phyloP scores from a whole-genome alignment of 2,797 vertebrate species.

The Typhlichthys eigenmanni region DNA sequence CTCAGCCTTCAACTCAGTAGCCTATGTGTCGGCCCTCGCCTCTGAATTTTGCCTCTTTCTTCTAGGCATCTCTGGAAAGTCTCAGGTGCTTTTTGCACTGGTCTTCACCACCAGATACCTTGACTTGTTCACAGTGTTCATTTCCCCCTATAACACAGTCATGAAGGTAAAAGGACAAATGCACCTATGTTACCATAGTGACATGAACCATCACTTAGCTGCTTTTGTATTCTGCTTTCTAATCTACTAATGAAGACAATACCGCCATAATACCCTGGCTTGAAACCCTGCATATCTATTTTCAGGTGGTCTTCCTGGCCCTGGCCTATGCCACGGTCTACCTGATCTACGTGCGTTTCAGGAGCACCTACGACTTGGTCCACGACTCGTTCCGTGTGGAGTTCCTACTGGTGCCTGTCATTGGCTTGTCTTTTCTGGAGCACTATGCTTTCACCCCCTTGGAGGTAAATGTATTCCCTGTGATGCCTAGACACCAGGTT shows the following conservation, averaged over 20 bases:
- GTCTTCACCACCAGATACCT: slow-evolving; percentile 96
- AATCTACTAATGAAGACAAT: background rate
- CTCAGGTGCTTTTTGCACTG: slow-evolving; percentile 91
- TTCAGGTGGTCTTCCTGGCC: slow-evolving; percentile 89
- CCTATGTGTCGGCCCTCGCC: background rate
- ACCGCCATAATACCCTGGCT: background rate
- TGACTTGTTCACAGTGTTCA: slow-evolving; percentile 87
- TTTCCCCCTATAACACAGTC: slow-evolving; percentile 91
- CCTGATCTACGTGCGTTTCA: slow-evolving; percentile 90
- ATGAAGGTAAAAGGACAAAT: slow-evolving; percentile 86
- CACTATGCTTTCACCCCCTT: slow-evolving; percentile 88
- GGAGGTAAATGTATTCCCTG: slow-evolving; percentile 79
- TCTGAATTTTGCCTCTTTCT: background rate
- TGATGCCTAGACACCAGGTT: too few species aligned
- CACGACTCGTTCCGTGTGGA: slow-evolving; percentile 93
- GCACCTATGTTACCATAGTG: background rate
- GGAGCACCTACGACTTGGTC: slow-evolving; percentile 82
- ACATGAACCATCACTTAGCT: too few species aligned
- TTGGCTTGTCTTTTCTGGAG: slow-evolving; percentile 91
- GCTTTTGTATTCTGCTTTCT: background rate
- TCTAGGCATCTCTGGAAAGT: slow-evolving; percentile 95
- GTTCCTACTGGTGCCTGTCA: slow-evolving; percentile 91
- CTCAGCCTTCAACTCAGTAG: too few species aligned
- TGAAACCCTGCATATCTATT: slow-evolving; percentile 13
- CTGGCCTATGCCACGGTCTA: slow-evolving; percentile 90